A percentile compares a stretch with the other conserved stretches of the same genome.
phyloP scores from a whole-genome alignment of 2,888 invertebrate genomes.

The Strigamia transsilvanica region DNA sequence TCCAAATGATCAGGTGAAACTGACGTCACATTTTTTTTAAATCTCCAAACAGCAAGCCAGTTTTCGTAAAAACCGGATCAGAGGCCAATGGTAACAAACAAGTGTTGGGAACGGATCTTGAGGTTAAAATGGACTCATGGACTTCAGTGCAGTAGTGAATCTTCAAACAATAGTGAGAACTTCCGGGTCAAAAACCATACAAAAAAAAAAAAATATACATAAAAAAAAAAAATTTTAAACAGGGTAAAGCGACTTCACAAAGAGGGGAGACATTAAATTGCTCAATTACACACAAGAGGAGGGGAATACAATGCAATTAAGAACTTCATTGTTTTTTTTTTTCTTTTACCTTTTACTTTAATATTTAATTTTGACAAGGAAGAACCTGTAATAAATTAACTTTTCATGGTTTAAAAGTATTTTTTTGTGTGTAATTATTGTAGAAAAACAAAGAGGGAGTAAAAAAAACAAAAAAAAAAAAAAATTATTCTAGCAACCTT shows the following conservation, averaged over 20 bases:
- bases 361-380: slow-evolving; percentile 2
- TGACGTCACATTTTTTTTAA: slow-evolving; percentile 29
- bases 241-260: background rate
- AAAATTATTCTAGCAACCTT: background rate
- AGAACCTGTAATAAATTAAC: background rate
- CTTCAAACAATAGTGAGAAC: slow-evolving; percentile 32
- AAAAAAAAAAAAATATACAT: background rate
- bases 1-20: slow-evolving; percentile 9
- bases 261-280: background rate
- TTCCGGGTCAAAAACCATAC: background rate
- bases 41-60: slow-evolving; percentile 19
- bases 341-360: too few relatives aligned
- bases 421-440: background rate
- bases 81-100: slow-evolving; percentile 42
- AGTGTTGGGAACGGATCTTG: slow-evolving; percentile 19
- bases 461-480: background rate
- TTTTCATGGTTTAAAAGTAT: background rate
- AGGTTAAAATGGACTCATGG: slow-evolving; percentile 43
- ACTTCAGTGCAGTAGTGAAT: background rate
- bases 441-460: background rate
- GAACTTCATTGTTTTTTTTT: too few relatives aligned
- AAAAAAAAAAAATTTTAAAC: background rate
- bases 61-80: slow-evolving; percentile 37
- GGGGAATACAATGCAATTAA: background rate
- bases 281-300: background rate